phyloP scores from a whole-genome alignment of 2,888 invertebrate species.

The Helleia helle region DNA sequence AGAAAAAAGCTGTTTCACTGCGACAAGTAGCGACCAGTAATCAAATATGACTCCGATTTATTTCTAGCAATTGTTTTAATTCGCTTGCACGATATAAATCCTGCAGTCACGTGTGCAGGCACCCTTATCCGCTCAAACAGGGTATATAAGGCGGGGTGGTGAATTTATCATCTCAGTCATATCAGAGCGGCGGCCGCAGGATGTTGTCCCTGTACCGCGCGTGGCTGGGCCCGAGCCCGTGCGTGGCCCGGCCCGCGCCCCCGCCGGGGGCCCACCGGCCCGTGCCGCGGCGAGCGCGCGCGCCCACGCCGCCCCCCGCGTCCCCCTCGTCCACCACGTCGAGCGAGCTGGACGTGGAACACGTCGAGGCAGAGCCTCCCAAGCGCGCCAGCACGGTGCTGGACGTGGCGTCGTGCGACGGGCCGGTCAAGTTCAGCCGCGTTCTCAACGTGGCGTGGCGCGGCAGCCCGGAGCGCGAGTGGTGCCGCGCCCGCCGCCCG shows the following conservation, averaged over 20 bases:
- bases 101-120: neutral
- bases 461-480: slow-evolving; percentile 76
- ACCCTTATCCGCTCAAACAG: slow-evolving; percentile 11
- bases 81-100: too few relatives aligned
- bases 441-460: slow-evolving; percentile 88
- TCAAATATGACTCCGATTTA: too few relatives aligned
- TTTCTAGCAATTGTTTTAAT: too few relatives aligned
- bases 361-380: slow-evolving; percentile 43
- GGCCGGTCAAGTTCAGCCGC: slow-evolving; percentile 88
- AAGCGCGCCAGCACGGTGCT: slow-evolving; percentile 72
- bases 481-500: slow-evolving; percentile 85
- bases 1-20: too few relatives aligned
- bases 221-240: slow-evolving; percentile 65
- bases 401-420: slow-evolving; percentile 94
- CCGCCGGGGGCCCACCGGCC: slow-evolving; percentile 66
- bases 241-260: slow-evolving; percentile 58
- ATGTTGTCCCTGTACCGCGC: slow-evolving; percentile 71
- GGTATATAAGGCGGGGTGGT: slow-evolving; percentile 33
- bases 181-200: slow-evolving; percentile 27
- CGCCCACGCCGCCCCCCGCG: slow-evolving; percentile 45
- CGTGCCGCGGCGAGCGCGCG: slow-evolving; percentile 49
- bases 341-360: slow-evolving; percentile 60
- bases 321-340: slow-evolving; percentile 57
- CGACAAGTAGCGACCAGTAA: too few relatives aligned
- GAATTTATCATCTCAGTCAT: slow-evolving; percentile 30